These are phyloP conservation scores for Eurosta solidaginis DNA, from an alignment of 1,140 invertebrate genomes.

Conservation along the genomic window DNA sequence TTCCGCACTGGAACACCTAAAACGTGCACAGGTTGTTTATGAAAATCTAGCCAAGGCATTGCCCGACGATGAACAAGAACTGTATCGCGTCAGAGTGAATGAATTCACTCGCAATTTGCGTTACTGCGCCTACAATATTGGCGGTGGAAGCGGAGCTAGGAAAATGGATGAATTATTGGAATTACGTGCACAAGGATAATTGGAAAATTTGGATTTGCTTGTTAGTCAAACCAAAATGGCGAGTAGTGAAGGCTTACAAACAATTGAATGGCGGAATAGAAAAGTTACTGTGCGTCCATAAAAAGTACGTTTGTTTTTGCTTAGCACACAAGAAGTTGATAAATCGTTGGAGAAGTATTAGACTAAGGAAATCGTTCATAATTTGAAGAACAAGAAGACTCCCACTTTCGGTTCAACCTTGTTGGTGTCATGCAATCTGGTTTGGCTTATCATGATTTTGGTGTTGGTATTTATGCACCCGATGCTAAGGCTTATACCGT, in stretches of 20 bases:
- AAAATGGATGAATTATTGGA: constrained; percentile 83
- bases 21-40: too few species aligned
- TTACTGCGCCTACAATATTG: constrained; percentile 95
- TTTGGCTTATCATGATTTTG: constrained; percentile 86
- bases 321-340: too few species aligned
- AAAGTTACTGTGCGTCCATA: constrained; percentile 81
- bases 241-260: constrained; percentile 72
- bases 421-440: constrained; percentile 90
- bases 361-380: constrained; percentile 86
- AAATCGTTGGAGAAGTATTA: too few species aligned
- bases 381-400: constrained; percentile 89
- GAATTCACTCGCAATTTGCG: constrained; percentile 89
- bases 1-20: too few species aligned
- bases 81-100: constrained; percentile 83
- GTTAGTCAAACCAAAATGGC: constrained; percentile 82
- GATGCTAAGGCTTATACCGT: constrained; percentile 91
- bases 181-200: constrained; percentile 77
- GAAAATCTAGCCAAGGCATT: constrained; percentile 83
- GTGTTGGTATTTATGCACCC: constrained; percentile 94
- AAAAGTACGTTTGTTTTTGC: too few species aligned
- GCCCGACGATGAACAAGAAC: constrained; percentile 76
- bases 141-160: constrained; percentile 64
- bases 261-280: constrained; percentile 85
- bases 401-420: constrained; percentile 82
- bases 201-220: constrained; percentile 77